These are phyloP conservation scores for Idaea dimidiata DNA, from an alignment of 2,888 invertebrate genomes.

Conservation along the genomic window DNA sequence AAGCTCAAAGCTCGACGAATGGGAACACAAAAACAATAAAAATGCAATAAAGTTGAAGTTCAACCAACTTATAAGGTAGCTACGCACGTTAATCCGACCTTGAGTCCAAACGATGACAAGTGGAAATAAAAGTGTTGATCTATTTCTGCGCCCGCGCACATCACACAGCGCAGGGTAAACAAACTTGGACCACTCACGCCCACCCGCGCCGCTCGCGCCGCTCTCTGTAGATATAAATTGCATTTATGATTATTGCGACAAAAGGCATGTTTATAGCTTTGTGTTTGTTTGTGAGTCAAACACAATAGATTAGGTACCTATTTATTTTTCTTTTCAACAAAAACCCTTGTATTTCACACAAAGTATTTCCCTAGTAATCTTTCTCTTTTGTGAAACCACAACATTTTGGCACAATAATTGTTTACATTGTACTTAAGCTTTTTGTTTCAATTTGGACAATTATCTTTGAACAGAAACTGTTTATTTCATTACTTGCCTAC, in stretches of 20 bases:
- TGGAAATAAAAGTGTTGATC: conserved; percentile 28
- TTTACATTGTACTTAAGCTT: neutral
- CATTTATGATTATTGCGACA: conserved; percentile 3
- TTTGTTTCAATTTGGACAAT: neutral
- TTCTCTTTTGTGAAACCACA: neutral
- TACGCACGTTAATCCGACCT: conserved; percentile 14
- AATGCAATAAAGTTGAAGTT: conserved; percentile 12
- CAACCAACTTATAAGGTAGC: conserved; percentile 15
- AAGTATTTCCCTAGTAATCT: conserved; percentile 4
- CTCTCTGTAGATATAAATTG: conserved; percentile 3
- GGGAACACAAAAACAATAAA: neutral
- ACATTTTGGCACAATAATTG: neutral
- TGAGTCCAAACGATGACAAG: conserved; percentile 21
- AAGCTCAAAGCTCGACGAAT: conserved; percentile 2
- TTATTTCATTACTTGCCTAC: neutral
- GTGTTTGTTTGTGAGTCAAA: neutral
- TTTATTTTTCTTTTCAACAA: neutral
- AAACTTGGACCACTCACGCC: conserved; percentile 21
- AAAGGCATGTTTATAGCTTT: conserved; percentile 5
- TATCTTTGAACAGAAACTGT: neutral
- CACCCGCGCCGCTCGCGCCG: conserved; percentile 14
- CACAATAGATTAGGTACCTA: neutral
- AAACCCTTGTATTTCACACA: neutral
- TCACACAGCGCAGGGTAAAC: conserved; percentile 20
- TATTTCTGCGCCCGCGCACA: conserved; percentile 32